These are phyloP conservation scores for Sylvietta virens DNA, from an alignment of 2,113 vertebrate genomes.

Conservation along the genomic window DNA sequence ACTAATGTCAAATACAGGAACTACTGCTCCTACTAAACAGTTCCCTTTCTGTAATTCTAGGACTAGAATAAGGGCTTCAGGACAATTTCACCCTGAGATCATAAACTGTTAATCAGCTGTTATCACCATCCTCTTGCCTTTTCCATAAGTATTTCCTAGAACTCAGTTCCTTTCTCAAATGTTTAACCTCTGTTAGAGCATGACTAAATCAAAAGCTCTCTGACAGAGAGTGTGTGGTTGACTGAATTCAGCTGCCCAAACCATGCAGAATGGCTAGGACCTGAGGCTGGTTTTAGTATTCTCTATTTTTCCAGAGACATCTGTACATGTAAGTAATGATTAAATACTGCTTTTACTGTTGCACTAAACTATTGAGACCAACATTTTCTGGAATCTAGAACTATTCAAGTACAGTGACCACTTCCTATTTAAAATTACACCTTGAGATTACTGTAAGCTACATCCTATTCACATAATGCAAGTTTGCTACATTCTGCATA, in stretches of 20 bases:
- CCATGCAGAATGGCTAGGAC: not conserved
- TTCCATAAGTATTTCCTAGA: not conserved
- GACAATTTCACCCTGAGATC: not conserved
- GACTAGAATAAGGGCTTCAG: not conserved
- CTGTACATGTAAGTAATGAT: not conserved
- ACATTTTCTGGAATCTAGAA: not conserved
- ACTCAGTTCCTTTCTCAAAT: not conserved
- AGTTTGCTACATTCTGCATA: not conserved
- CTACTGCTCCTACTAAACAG: not conserved
- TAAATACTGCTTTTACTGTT: not conserved
- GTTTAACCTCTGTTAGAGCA: not conserved
- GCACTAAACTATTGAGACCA: not conserved
- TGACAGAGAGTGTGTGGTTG: not conserved
- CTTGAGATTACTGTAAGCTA: not conserved
- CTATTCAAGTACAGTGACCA: not conserved
- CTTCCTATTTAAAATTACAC: not conserved
- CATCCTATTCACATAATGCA: not conserved
- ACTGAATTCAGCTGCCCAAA: not conserved
- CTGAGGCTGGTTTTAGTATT: not conserved
- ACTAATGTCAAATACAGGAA: not conserved
- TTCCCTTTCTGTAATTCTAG: not conserved
- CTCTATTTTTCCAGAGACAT: not conserved
- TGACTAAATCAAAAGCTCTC: not conserved
- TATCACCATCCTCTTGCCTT: not conserved
- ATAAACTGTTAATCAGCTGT: not conserved